These are phyloP conservation scores for Drosophila kikkawai DNA, from an alignment of 1,140 invertebrate species.

Conservation along the genomic window DNA sequence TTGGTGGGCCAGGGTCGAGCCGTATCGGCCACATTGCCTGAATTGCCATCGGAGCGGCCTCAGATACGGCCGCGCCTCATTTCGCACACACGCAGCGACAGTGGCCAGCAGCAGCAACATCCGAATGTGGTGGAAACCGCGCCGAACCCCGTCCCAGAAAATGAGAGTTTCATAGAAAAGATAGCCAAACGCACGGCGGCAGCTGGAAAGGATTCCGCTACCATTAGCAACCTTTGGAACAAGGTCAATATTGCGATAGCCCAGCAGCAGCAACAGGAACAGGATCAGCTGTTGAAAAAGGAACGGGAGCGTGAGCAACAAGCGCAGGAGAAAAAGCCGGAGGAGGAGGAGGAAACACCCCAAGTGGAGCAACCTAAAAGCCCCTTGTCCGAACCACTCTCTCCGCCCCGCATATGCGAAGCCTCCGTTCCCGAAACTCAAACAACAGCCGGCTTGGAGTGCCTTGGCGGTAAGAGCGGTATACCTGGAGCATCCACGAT, in stretches of 20 bases:
- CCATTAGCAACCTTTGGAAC: conserved; percentile 67
- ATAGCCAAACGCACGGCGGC: conserved; percentile 73
- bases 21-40: conserved; percentile 70
- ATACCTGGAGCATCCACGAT: conserved; percentile 33
- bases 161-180: conserved; percentile 76
- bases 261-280: conserved; percentile 45
- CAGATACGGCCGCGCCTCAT: conserved; percentile 72
- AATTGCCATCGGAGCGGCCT: conserved; percentile 75
- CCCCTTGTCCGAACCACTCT: conserved; percentile 25
- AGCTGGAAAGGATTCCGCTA: conserved; percentile 60
- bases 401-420: conserved; percentile 41
- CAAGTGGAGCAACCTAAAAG: conserved; percentile 10
- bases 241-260: conserved; percentile 70
- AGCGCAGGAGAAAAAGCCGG: background rate
- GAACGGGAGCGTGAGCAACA: conserved; percentile 4
- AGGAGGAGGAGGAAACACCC: background rate
- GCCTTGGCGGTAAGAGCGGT: conserved; percentile 58
- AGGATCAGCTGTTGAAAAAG: background rate
- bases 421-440: conserved; percentile 20
- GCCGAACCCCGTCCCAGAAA: conserved; percentile 19
- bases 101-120: conserved; percentile 27
- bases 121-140: conserved; percentile 38
- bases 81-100: conserved; percentile 65
- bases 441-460: conserved; percentile 39
- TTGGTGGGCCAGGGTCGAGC: conserved; percentile 68